Evolutionary conservation across 2,888 invertebrate genomes (phyloP), one percentile per base, ranked within the genome.

Genomic region (Anarsia innoxiella): DNA sequence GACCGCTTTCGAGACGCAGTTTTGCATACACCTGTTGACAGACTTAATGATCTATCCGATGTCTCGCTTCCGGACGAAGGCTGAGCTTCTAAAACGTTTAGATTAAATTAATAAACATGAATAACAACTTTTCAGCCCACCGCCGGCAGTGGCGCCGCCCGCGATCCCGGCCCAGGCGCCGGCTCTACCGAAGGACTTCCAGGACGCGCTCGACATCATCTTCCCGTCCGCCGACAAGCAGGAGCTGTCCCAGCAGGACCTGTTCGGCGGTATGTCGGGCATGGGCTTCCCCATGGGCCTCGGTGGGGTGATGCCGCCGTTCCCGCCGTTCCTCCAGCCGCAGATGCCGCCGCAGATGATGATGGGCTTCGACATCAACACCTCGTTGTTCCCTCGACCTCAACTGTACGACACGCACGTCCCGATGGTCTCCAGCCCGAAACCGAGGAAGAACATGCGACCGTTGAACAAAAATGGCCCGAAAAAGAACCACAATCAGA

Each of bases 141-240:
- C 26, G n/a, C 3, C 10, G 33, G n/a, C n/a, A 23, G 16, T 16
- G 16, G 6, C 51, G 39, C 30, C 42, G 12, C 43, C 47, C 9
- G 46, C 42, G 8, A n/a, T n/a, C n/a, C 39, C 46, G n/a, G 38
- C 48, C 5, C 19, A 3, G 19, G 40, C 53, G 34, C 64, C 65
- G n/a, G 50, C 48, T 28, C 66, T 90, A 1, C 89, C 89, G 1
- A 87, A 88, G 46, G 90, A 90, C 69, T 85, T 90, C 53, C 89
- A 90, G 44, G 89, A 90, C 37, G 90, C 90, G 0, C 72, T 90
- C 2, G 88, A 89, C 59, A 89, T 90, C 23, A 88, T 90, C 37
- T 90, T 90, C 66, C 90, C 90, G 0, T 58, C 74, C 0, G 74
- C 71, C 3, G 66, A 65, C 12, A 71, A 75, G 37, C 55, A n/a